Evolutionary conservation across 2,113 vertebrate species (phyloP).

Genomic region (Carlito syrichta): DNA sequence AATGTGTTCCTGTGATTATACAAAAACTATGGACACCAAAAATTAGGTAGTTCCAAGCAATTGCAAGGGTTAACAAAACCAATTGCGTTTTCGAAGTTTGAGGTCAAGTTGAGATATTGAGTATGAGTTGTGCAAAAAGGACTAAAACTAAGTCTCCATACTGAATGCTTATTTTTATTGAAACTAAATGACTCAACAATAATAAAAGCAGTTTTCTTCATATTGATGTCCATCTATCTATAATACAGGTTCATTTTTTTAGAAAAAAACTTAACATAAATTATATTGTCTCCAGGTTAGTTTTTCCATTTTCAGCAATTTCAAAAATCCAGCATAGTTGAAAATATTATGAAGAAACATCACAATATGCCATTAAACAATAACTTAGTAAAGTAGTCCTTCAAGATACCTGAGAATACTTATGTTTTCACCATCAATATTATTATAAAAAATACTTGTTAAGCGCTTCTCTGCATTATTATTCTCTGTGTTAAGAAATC

Average conservation of each 20-base stretch:
- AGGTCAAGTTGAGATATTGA: neutral
- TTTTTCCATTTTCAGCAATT: neutral
- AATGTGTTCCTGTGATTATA: neutral
- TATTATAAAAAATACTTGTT: neutral
- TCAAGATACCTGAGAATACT: neutral
- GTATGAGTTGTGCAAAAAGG: neutral
- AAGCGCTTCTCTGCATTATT: neutral
- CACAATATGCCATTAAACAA: neutral
- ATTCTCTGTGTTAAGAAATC: neutral
- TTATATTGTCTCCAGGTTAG: neutral
- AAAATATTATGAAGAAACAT: slow-evolving; percentile 9
- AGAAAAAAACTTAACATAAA: neutral
- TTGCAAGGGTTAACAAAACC: neutral
- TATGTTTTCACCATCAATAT: neutral
- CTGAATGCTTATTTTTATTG: neutral
- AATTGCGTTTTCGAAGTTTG: neutral
- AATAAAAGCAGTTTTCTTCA: neutral
- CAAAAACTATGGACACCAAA: neutral
- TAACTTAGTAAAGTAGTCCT: neutral
- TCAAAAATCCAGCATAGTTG: neutral
- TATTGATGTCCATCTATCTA: neutral
- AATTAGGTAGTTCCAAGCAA: neutral
- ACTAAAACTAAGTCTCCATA: neutral
- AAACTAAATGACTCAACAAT: neutral
- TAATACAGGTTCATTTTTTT: neutral